Evolutionary conservation across 1,140 invertebrate species (phyloP), one percentile per base, ranked within the genome.

Genomic region (Sogatella furcifera): DNA sequence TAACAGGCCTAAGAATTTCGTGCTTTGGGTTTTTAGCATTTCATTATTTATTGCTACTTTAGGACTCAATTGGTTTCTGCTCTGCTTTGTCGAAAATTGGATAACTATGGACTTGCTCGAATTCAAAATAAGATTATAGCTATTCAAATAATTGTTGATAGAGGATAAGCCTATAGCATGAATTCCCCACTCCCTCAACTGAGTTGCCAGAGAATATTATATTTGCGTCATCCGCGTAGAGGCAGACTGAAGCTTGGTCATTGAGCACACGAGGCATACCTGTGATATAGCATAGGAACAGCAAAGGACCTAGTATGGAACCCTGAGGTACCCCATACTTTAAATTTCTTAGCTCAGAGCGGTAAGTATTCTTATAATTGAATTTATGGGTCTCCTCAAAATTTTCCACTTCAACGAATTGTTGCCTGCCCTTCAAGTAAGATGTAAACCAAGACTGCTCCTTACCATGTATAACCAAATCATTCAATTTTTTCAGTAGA

Each of bases 201-300:
- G 24, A 4, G 11, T 57, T 42, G 4, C 34, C 55, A 5, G 55
- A 57, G 14, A 41, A 19, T 1, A 28, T 10, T 2, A 57, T 10
- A 57, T 57, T 57, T 42, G 28, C 38, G 34, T 57, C 55, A 14
- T 57, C 55, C 9, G 55, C 34, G 42, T 57, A 57, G 15, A 41
- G 28, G n/a, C 55, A 57, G 1, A 57, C 24, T 11, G 55, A 8
- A 57, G 34, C 28, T 10, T 34, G 5, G 5, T n/a, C 34, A 5
- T 17, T 31, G 34, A 57, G 5, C 11, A 57, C 14, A 17, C 24
- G 3, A 17, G 55, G 55, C n/a, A 57, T 5, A 1, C 55, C 55
- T 22, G 9, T 15, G 19, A 57, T 57, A 15, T 57, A 38, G n/a
- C 55, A 57, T 5, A 57, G 5, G 31, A 17, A 57, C 8, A 42